A percentile compares a stretch with the other conserved stretches of the same genome.
phyloP scores from a whole-genome alignment of 1,140 invertebrate genomes.

The Caenorhabditis brenneri region DNA sequence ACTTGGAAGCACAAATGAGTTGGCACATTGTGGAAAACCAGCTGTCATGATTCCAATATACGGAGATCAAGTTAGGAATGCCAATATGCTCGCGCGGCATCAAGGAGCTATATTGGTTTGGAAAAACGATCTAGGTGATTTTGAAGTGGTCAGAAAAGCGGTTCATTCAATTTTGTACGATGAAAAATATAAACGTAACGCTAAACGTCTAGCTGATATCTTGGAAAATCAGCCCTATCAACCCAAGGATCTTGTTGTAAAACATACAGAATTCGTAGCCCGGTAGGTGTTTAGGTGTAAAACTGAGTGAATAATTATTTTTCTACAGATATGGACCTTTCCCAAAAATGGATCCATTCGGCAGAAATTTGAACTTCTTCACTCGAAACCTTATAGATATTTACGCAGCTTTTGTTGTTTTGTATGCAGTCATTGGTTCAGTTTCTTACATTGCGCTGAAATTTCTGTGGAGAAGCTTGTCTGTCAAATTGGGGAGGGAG shows the following conservation, averaged over 20 bases:
- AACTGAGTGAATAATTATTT: not conserved
- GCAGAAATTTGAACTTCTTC: not conserved
- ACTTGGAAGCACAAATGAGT: conserved; percentile 59
- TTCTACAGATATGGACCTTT: conserved; percentile 13
- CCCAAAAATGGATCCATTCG: conserved; percentile 5
- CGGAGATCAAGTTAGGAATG: conserved; percentile 59
- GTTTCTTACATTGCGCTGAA: not conserved
- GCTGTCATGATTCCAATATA: conserved; percentile 61
- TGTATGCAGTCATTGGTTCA: not conserved
- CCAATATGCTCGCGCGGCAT: conserved; percentile 48
- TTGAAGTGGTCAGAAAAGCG: conserved; percentile 31
- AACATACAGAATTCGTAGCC: conserved; percentile 38
- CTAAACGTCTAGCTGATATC: conserved; percentile 21
- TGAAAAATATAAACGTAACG: conserved; percentile 23
- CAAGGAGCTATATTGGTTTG: conserved; percentile 48
- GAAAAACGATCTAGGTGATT: conserved; percentile 42
- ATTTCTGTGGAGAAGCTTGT: not conserved
- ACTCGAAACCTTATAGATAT: conserved; percentile 10
- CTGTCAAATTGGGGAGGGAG: not conserved
- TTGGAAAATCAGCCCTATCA: conserved; percentile 3
- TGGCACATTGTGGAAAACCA: conserved; percentile 60
- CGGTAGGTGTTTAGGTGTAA: not conserved
- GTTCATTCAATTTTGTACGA: conserved; percentile 40
- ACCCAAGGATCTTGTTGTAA: conserved; percentile 29
- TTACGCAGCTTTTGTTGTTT: not conserved